These are phyloP conservation scores for Lamproptera curius DNA, from an alignment of 2,888 invertebrate species.

Conservation along the genomic window DNA sequence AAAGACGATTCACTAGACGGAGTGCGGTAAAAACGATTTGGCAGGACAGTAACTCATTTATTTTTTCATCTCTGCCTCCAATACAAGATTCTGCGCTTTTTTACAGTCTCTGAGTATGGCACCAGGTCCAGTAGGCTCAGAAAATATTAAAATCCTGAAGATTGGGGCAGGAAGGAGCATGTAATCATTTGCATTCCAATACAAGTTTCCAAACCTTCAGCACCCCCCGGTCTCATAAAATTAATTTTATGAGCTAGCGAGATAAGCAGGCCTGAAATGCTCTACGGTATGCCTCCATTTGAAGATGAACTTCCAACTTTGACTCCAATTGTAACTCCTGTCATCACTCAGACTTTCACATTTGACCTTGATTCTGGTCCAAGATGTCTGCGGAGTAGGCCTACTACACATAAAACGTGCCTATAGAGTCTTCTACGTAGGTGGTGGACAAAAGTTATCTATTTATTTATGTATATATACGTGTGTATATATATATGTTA, in stretches of 20 bases:
- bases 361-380: no score
- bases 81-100: slow-evolving; percentile 5
- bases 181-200: not conserved
- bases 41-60: slow-evolving; percentile 19
- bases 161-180: slow-evolving; percentile 2
- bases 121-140: not conserved
- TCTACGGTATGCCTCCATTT: no score
- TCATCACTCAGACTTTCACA: no score
- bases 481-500: no score
- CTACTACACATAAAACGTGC: no score
- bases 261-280: no score
- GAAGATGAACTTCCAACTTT: no score
- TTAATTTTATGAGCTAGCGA: slow-evolving; percentile 7
- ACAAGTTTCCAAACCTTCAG: not conserved
- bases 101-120: not conserved
- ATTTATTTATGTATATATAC: no score
- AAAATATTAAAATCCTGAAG: not conserved
- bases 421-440: no score
- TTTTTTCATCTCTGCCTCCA: slow-evolving; percentile 14
- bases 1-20: slow-evolving; percentile 18
- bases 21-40: slow-evolving; percentile 20
- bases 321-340: no score
- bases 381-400: no score
- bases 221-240: slow-evolving; percentile 4
- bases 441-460: no score